Conservation (phyloP, 2,113 vertebrate genomes). For the Xiphophorus hellerii region DNA sequence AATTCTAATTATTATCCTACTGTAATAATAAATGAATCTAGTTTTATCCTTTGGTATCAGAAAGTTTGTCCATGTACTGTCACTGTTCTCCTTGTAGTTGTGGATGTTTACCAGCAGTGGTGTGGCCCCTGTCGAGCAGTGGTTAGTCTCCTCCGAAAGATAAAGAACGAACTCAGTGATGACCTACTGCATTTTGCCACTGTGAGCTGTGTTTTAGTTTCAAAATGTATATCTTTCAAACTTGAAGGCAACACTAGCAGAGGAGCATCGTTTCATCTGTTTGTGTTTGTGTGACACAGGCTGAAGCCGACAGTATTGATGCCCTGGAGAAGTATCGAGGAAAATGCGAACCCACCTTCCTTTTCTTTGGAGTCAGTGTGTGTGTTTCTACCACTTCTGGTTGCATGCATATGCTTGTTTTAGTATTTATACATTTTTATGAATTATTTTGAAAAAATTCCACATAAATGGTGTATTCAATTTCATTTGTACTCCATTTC, state of each 20-base stretch:
- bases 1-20: neutral
- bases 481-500: neutral
- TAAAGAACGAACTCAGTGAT: constrained; percentile 87
- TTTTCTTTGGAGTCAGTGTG: constrained; percentile 89
- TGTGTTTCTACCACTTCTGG: neutral
- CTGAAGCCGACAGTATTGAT: constrained; percentile 89
- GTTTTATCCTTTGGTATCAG: too few relatives aligned
- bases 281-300: constrained; percentile 76
- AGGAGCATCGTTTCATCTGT: neutral
- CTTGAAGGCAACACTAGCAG: neutral
- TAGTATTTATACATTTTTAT: neutral
- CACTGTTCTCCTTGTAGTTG: constrained; percentile 76
- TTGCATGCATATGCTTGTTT: neutral
- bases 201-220: constrained; percentile 77
- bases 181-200: constrained; percentile 89
- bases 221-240: neutral
- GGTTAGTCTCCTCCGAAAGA: constrained; percentile 89
- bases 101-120: constrained; percentile 92
- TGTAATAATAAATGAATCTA: neutral
- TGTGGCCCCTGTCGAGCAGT: constrained; percentile 93
- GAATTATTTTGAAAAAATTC: neutral
- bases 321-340: constrained; percentile 88
- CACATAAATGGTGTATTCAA: neutral
- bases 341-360: constrained; percentile 91
- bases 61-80: neutral